These are phyloP conservation scores for Drosophila subpulchrella DNA, from an alignment of 1,140 invertebrate genomes.

Conservation along the genomic window DNA sequence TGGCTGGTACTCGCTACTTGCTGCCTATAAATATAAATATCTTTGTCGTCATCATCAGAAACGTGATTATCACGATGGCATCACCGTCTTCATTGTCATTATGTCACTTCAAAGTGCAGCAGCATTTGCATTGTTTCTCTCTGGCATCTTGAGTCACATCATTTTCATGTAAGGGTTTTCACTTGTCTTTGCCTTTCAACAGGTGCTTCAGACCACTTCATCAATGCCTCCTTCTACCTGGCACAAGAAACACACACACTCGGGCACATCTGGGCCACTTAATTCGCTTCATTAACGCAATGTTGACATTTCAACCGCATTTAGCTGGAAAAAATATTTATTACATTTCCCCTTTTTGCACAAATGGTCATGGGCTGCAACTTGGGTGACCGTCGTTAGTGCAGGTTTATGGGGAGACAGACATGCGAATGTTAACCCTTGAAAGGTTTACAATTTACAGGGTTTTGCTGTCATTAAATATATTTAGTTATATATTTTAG, in stretches of 20 bases:
- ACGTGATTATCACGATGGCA: constrained; percentile 28
- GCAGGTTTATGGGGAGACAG: constrained; percentile 1
- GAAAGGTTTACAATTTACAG: too few species aligned
- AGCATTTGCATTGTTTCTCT: constrained; percentile 62
- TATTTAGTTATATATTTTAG: too few species aligned
- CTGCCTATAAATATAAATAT: constrained; percentile 26
- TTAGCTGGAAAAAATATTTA: constrained; percentile 48
- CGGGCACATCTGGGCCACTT: constrained; percentile 30
- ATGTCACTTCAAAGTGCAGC: constrained; percentile 54
- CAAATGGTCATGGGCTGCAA: constrained; percentile 3
- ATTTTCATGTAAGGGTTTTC: constrained; percentile 40
- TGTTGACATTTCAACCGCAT: constrained; percentile 53
- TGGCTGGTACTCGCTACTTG: constrained; percentile 10
- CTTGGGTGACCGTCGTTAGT: constrained; percentile 6
- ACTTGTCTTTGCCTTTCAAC: constrained; percentile 54
- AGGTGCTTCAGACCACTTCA: constrained; percentile 49
- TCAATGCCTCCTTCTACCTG: constrained; percentile 12
- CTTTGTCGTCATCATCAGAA: constrained; percentile 34
- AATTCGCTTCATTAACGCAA: constrained; percentile 64
- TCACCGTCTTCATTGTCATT: constrained; percentile 50
- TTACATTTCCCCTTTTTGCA: constrained; percentile 26
- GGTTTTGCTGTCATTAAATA: too few species aligned
- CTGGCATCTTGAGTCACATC: constrained; percentile 55
- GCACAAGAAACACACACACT: background rate
- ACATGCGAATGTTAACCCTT: background rate